Evolutionary conservation across 2,113 vertebrate species (phyloP).

Genomic region (Pica pica): DNA sequence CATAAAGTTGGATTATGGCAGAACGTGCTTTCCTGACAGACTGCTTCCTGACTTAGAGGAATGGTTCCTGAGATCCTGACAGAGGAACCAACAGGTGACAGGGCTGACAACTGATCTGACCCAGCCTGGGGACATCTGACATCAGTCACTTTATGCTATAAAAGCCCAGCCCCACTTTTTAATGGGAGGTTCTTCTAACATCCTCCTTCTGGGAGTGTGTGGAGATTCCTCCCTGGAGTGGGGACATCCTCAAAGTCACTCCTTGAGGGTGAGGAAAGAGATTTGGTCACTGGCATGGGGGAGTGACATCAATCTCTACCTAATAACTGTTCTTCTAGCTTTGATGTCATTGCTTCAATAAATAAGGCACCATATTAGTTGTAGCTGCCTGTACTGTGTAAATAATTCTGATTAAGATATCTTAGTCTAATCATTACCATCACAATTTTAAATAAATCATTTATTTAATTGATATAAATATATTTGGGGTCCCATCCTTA

Average conservation of each 20-base stretch:
- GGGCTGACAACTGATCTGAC: not conserved
- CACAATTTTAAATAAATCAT: fast-evolving
- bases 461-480: not conserved
- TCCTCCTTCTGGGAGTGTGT: too few species aligned
- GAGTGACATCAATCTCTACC: not conserved
- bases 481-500: not conserved
- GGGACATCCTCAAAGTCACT: not conserved
- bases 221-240: not conserved
- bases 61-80: not conserved
- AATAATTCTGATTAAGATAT: not conserved
- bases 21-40: not conserved
- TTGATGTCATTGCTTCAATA: not conserved
- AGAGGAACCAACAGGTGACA: not conserved
- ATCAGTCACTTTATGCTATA: not conserved
- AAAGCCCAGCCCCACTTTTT: not conserved
- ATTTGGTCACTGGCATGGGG: not conserved
- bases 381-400: not conserved
- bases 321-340: not conserved
- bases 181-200: not conserved
- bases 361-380: not conserved
- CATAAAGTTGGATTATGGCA: not conserved
- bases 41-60: not conserved
- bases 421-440: not conserved
- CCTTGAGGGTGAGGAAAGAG: not conserved
- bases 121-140: not conserved